Percentiles rank a stretch among this genome's conserved stretches.
These are phyloP conservation scores for Pristis pectinata DNA, from an alignment of 2,797 vertebrate species.

Conservation along the genomic window DNA sequence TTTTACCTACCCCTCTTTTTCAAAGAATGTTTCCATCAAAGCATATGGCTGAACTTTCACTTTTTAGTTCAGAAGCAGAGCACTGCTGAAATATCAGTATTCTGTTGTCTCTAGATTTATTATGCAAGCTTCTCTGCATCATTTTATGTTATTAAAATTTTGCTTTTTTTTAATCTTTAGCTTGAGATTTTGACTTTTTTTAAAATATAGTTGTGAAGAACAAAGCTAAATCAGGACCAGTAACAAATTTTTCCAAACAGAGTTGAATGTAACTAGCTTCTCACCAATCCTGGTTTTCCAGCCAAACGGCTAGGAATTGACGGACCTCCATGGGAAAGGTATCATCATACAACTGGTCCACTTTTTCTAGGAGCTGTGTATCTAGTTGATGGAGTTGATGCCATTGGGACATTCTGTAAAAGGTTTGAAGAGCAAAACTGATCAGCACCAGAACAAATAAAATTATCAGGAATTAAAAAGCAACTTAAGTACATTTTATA, in stretches of 20 bases:
- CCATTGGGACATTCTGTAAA: constrained; percentile 88
- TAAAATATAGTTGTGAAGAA: not conserved
- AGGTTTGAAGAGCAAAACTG: constrained; percentile 1
- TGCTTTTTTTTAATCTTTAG: not conserved
- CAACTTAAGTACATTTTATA: not conserved
- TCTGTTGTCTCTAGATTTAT: not conserved
- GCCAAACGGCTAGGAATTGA: constrained; percentile 84
- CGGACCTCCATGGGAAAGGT: constrained; percentile 96
- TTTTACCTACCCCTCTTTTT: not conserved
- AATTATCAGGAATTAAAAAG: not conserved
- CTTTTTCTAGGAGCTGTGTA: constrained; percentile 85
- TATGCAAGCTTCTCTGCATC: not conserved
- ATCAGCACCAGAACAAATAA: not conserved
- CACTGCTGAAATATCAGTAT: not conserved
- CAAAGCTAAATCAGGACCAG: not conserved
- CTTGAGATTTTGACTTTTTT: not conserved
- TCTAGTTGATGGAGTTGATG: constrained; percentile 90
- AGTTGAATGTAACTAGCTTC: constrained; percentile 40
- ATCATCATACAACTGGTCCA: constrained; percentile 91
- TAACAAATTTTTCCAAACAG: not conserved
- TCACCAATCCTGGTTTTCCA: constrained; percentile 93
- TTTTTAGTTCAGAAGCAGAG: not conserved
- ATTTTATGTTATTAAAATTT: not conserved
- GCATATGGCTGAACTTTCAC: not conserved
- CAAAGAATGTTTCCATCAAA: not conserved